phyloP scores from a whole-genome alignment of 2,113 vertebrate genomes.

The Psephotus haematonotus region DNA sequence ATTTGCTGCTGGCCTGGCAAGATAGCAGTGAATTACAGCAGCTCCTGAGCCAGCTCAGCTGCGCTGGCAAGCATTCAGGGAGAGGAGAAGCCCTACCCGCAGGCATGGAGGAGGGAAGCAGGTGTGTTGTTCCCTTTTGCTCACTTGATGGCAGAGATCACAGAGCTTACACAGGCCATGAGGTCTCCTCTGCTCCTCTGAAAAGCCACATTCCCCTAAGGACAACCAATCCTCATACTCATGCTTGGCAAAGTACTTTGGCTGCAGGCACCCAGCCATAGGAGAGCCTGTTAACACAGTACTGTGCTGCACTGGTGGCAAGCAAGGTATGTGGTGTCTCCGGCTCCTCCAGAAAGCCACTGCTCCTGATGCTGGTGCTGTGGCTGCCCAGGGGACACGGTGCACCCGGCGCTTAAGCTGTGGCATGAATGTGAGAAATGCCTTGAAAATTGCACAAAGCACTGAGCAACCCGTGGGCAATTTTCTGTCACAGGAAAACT shows the following conservation, averaged over 20 bases:
- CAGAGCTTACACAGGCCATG: not conserved
- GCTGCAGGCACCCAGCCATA: not conserved
- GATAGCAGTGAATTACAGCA: slow-evolving; percentile 31
- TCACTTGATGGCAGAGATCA: slow-evolving; percentile 4
- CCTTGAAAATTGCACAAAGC: slow-evolving; percentile 35
- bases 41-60: slow-evolving; percentile 58
- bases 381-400: not conserved
- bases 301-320: not conserved
- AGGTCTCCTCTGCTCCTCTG: not conserved
- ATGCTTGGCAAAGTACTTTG: not conserved
- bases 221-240: not conserved
- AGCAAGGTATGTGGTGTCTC: not conserved
- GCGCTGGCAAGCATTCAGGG: slow-evolving; percentile 5
- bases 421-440: not conserved
- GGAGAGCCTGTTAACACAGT: rapidly evolving
- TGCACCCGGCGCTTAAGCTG: not conserved
- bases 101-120: slow-evolving; percentile 39
- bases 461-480: slow-evolving; percentile 47
- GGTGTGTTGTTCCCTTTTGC: slow-evolving; percentile 12
- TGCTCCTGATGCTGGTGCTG: not conserved
- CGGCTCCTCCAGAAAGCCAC: not conserved
- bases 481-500: slow-evolving; percentile 46
- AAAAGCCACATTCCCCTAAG: not conserved
- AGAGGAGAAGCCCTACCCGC: slow-evolving; percentile 30
- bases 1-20: slow-evolving; percentile 56